Percentiles rank a stretch among this genome's conserved stretches.
These are phyloP conservation scores for Eulemur albifrons DNA, from an alignment of 2,797 vertebrate genomes.

Conservation along the genomic window DNA sequence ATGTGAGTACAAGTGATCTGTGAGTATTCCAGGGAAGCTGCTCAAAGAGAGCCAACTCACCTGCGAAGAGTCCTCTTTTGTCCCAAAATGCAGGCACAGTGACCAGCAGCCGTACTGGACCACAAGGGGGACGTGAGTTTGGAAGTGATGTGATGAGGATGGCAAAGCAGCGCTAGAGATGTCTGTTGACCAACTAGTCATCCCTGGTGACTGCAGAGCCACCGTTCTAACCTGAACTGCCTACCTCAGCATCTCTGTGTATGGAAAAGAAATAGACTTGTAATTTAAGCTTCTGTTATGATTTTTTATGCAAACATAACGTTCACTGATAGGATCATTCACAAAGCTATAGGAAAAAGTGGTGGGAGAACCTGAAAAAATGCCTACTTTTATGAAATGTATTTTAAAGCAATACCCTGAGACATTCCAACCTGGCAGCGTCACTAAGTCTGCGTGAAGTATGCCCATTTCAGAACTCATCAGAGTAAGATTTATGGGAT, in stretches of 20 bases:
- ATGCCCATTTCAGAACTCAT: constrained; percentile 1
- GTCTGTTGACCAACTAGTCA: not conserved
- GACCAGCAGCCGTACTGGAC: not conserved
- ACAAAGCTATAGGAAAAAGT: not conserved
- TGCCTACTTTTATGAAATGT: not conserved
- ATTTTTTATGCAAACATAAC: not conserved
- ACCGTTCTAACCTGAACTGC: not conserved
- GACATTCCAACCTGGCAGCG: not conserved
- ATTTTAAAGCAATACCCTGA: constrained; percentile 10
- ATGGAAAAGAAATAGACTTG: not conserved
- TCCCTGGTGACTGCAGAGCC: not conserved
- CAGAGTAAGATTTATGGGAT: constrained; percentile 32
- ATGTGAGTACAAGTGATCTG: not conserved
- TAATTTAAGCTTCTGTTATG: not conserved
- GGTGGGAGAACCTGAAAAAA: not conserved
- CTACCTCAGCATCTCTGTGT: not conserved
- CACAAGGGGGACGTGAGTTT: not conserved
- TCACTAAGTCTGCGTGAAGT: not conserved
- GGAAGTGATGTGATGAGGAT: not conserved
- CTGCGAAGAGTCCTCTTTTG: not conserved
- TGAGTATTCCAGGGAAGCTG: not conserved
- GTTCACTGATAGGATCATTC: not conserved
- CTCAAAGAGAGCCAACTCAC: not conserved
- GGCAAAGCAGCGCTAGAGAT: too few species aligned
- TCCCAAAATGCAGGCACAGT: not conserved